Evolutionary conservation across 2,797 vertebrate genomes (phyloP).

Genomic region (Spinus olivaceus): DNA sequence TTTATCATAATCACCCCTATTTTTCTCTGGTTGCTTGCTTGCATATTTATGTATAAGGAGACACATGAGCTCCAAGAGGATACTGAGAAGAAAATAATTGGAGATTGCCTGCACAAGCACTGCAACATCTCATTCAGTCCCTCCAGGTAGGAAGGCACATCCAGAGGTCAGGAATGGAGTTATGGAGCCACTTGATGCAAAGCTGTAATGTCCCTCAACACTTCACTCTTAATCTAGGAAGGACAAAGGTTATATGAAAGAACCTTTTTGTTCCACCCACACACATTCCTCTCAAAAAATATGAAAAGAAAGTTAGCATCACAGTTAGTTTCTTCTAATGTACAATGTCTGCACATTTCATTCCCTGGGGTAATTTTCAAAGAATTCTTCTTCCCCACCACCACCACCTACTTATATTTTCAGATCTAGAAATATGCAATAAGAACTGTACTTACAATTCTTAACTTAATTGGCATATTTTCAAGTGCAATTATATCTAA

Average conservation of each 20-base stretch:
- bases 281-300: neutral
- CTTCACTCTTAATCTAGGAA: neutral
- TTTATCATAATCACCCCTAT: neutral
- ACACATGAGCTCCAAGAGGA: neutral
- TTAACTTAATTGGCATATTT: conserved; percentile 61
- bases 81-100: neutral
- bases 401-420: neutral
- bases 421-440: neutral
- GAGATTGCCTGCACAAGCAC: neutral
- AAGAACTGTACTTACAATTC: conserved; percentile 7
- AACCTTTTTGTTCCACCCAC: neutral
- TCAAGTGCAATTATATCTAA: conserved; percentile 60
- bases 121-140: neutral
- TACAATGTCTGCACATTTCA: neutral
- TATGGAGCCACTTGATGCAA: neutral
- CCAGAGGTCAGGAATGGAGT: neutral
- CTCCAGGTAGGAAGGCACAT: neutral
- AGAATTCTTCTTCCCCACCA: neutral
- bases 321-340: neutral
- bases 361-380: neutral
- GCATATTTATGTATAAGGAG: neutral
- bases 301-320: neutral
- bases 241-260: neutral
- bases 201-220: neutral
- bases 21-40: neutral